Conservation (phyloP, 2,888 invertebrate genomes). For the Aspidiotus destructor region DNA sequence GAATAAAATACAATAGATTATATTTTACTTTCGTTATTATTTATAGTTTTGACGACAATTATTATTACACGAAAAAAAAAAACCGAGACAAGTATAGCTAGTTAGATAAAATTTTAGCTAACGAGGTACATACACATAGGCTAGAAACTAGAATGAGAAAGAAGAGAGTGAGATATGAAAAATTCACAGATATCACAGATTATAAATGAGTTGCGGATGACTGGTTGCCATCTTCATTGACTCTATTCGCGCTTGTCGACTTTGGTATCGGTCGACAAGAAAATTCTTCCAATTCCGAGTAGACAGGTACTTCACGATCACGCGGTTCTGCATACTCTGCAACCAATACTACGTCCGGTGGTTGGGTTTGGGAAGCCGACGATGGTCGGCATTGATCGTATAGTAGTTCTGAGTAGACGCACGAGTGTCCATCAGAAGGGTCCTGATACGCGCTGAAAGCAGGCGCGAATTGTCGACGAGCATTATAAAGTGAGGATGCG, state of each 20-base stretch:
- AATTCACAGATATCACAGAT: constrained; percentile 13
- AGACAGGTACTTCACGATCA: constrained; percentile 46
- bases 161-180: neutral
- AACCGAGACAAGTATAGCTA: no score
- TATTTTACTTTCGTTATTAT: no score
- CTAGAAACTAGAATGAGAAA: neutral
- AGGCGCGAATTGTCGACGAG: neutral
- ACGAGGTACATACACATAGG: no score
- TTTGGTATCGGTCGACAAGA: constrained; percentile 37
- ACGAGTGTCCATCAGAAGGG: constrained; percentile 41
- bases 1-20: no score
- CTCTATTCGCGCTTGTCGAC: constrained; percentile 20
- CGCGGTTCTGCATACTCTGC: constrained; percentile 14
- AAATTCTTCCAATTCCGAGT: constrained; percentile 52
- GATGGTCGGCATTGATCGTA: constrained; percentile 10
- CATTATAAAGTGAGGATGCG: neutral
- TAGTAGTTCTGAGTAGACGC: constrained; percentile 37
- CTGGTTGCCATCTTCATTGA: constrained; percentile 20
- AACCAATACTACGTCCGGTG: neutral
- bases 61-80: no score
- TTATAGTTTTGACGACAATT: no score
- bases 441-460: constrained; percentile 42
- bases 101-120: no score
- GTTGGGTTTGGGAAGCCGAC: constrained; percentile 37
- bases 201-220: constrained; percentile 11